Base-by-base conservation (phyloP, 2,797 vertebrate species). In the Poecilia gillii region DNA sequence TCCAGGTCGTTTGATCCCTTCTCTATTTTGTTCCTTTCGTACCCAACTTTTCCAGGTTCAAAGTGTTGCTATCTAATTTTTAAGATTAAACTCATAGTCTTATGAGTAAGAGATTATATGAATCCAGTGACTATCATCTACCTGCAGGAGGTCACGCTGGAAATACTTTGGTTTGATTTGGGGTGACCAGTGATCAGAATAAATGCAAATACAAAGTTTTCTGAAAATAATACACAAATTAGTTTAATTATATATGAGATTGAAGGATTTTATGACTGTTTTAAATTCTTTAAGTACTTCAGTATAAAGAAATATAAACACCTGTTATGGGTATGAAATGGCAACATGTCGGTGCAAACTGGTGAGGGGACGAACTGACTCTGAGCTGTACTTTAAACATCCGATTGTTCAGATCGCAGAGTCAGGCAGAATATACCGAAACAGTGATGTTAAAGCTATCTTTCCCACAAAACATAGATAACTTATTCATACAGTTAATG, bases 371-470 rank as follows among this genome's bases (percentile, higher is more conserved):
- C 1, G 3, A 45, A 45, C 41, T 71, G 39, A 71, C 68, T 68
- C 16, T 43, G 23, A 45, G 68, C 68, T 43, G 41, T 25, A 70
- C 7, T 43, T 41, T 68, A 85, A 81, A 74, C 39, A 88, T 72
- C 84, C 64, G 90, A 75, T 80, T 92, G 47, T 88, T 86, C 20
- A 87, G 75, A 85, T 3, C 25, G 64, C 87, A 81, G 73, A 90
- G 80, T 84, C 90, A 90, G 84, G 79, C 83, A 89, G 82, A 89
- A 49, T 74, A 81, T 46, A 88, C 75, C 73, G 83, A 91, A 91
- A 90, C 85, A 89, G 84, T 82, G 88, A 92, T 83, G 45, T 81
- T 88, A 73, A 82, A 89, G 84, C 86, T 89, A 86, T 78, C 85
- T 85, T 72, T 84, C 57, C 75, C 74, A 68, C 71, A 85, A 86